Percentiles rank a stretch among this genome's conserved stretches.
phyloP scores from a whole-genome alignment of 1,140 invertebrate species.

The Neodiprion virginianus region DNA sequence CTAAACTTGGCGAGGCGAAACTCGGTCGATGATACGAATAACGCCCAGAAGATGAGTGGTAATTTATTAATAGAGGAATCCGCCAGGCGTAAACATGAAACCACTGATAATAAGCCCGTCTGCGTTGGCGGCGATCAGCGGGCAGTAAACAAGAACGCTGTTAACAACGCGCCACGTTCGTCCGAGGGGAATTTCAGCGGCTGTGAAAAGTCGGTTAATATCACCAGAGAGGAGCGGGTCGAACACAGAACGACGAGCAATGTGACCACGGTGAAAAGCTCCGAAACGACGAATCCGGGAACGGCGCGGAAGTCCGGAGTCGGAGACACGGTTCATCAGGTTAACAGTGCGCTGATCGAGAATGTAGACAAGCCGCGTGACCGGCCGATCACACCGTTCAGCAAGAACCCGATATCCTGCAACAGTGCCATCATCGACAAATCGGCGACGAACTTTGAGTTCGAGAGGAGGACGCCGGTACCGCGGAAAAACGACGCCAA shows the following conservation, averaged over 20 bases:
- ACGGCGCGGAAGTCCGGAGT: background rate
- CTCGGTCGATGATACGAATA: conserved; percentile 26
- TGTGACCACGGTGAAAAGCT: background rate
- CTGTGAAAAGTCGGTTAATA: background rate
- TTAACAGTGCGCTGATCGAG: conserved; percentile 37
- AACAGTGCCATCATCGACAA: conserved; percentile 54
- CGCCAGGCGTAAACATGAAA: conserved; percentile 9
- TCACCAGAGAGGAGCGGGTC: background rate
- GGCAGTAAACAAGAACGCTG: conserved; percentile 10
- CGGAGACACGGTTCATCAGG: conserved; percentile 25
- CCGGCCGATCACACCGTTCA: conserved; percentile 34
- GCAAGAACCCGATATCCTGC: conserved; percentile 45
- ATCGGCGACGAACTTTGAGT: conserved; percentile 25
- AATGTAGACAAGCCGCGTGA: conserved; percentile 28
- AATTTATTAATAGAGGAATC: conserved; percentile 31
- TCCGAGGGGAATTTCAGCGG: background rate
- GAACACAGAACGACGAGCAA: background rate
- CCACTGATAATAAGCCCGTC: conserved; percentile 19
- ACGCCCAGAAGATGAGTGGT: conserved; percentile 21
- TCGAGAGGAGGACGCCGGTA: conserved; percentile 20
- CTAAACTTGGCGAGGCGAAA: conserved; percentile 56
- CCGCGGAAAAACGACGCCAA: conserved; percentile 12
- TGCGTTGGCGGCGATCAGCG: background rate
- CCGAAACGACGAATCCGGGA: background rate
- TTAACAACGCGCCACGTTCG: conserved; percentile 9